Conservation (phyloP, 2,888 invertebrate species). For the Cheilosia scutellata region DNA sequence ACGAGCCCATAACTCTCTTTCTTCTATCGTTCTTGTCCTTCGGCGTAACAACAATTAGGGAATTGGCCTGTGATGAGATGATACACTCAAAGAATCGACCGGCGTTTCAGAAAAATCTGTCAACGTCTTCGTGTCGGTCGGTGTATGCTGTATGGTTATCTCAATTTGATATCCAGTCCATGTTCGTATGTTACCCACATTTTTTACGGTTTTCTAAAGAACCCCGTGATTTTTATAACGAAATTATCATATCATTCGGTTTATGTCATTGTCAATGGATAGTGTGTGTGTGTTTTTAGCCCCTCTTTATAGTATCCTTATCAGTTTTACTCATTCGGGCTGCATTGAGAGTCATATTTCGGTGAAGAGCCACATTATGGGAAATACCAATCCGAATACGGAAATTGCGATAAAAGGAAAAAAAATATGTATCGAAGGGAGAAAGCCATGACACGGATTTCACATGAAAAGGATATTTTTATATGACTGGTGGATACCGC, state of each 20-base stretch:
- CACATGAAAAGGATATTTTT: conserved; percentile 46
- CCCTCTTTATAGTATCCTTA: conserved; percentile 1
- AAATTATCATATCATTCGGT: conserved; percentile 56
- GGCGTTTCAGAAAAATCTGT: not conserved
- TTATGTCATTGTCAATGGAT: conserved; percentile 34
- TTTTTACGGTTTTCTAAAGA: conserved; percentile 12
- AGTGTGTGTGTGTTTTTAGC: conserved; percentile 1
- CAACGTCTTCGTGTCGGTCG: not conserved
- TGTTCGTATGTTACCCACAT: not conserved
- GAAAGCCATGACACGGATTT: conserved; percentile 37
- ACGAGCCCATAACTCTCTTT: conserved; percentile 18
- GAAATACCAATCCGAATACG: conserved; percentile 51
- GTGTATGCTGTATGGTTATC: conserved; percentile 14
- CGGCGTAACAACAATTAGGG: not conserved
- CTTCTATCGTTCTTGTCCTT: not conserved
- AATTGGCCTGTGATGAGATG: conserved; percentile 18
- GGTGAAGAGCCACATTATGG: not conserved
- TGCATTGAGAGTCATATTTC: conserved; percentile 1
- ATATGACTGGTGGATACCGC: conserved; percentile 34
- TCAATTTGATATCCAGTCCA: conserved; percentile 22
- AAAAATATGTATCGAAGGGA: not conserved
- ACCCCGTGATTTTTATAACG: conserved; percentile 31
- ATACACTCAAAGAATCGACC: conserved; percentile 7
- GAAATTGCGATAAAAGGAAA: conserved; percentile 41
- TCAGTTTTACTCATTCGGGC: conserved; percentile 34